These are phyloP conservation scores for Corythaixoides concolor DNA, from an alignment of 2,113 vertebrate species.

Conservation along the genomic window DNA sequence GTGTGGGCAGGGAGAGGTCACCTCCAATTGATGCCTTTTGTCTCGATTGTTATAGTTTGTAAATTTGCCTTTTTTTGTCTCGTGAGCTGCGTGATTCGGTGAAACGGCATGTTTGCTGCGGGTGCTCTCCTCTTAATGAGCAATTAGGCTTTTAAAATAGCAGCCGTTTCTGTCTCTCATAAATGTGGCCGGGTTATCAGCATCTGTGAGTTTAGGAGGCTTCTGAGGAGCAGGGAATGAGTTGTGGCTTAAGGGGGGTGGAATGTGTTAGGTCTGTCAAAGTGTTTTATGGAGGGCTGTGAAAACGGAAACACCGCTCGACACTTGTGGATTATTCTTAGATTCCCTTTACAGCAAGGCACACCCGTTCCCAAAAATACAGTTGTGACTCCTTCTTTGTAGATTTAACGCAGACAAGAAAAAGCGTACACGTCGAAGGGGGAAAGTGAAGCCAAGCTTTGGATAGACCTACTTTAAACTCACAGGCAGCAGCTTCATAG, in stretches of 20 bases:
- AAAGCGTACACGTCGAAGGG: background rate
- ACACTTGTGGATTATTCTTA: background rate
- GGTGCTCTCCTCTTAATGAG: background rate
- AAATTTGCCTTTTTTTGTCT: background rate
- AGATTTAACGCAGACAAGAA: background rate
- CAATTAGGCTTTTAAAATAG: background rate
- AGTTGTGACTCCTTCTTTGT: background rate
- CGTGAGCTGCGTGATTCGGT: background rate
- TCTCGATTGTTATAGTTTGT: too few species aligned
- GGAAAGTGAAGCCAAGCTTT: background rate
- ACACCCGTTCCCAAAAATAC: background rate
- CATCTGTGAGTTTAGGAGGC: background rate
- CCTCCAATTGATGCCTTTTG: background rate
- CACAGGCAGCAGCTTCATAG: constrained; percentile 32
- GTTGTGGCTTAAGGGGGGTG: background rate
- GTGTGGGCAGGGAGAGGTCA: too few species aligned
- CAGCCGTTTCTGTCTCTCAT: background rate
- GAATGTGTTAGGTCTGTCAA: background rate
- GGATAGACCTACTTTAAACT: constrained; percentile 18
- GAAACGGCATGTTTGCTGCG: background rate
- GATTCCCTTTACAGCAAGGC: background rate
- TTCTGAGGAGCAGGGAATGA: background rate
- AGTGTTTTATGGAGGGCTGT: background rate
- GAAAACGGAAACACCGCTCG: background rate
- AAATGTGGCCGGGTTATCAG: background rate